Percentiles rank a stretch among this genome's conserved stretches.
These are phyloP conservation scores for Hydrozoanthus tunicans DNA, from an alignment of 64 coral and sea anemone species.

Conservation along the genomic window DNA sequence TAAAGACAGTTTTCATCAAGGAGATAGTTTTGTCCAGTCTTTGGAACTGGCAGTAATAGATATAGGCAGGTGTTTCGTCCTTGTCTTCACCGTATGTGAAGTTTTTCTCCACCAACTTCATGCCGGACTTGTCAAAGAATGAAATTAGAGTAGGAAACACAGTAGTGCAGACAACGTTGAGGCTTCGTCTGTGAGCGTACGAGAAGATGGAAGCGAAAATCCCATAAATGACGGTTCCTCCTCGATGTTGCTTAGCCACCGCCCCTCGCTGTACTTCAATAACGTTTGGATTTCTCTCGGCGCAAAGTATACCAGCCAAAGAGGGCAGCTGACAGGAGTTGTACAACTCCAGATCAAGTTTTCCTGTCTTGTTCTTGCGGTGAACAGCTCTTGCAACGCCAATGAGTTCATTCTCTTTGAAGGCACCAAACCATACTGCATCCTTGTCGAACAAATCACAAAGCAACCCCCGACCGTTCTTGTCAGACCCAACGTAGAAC, in stretches of 20 bases:
- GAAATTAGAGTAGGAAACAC: constrained; percentile 71
- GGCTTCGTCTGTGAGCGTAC: constrained; percentile 57
- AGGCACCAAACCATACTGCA: constrained; percentile 69
- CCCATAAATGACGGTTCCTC: constrained; percentile 48
- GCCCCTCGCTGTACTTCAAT: constrained; percentile 73
- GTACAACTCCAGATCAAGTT: constrained; percentile 74
- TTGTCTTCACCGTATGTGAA: constrained; percentile 70
- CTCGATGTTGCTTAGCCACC: constrained; percentile 49
- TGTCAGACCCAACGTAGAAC: constrained; percentile 57
- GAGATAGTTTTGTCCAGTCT: constrained; percentile 17
- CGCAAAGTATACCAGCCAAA: constrained; percentile 42
- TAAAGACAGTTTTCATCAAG: constrained; percentile 20
- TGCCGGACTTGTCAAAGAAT: constrained; percentile 70
- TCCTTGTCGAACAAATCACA: constrained; percentile 71
- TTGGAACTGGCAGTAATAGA: constrained; percentile 57
- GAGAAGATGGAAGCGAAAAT: constrained; percentile 61
- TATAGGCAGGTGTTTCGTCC: constrained; percentile 58
- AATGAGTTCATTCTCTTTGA: constrained; percentile 43
- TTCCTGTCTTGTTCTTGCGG: constrained; percentile 63
- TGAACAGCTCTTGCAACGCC: constrained; percentile 67
- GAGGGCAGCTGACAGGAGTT: constrained; percentile 51
- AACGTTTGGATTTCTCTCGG: constrained; percentile 12
- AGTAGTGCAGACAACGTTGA: constrained; percentile 67
- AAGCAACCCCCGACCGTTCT: constrained; percentile 46
- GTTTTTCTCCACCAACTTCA: constrained; percentile 59